These are phyloP conservation scores for Cyprichromis sp. DNA, from an alignment of 2,113 vertebrate species.

Conservation along the genomic window DNA sequence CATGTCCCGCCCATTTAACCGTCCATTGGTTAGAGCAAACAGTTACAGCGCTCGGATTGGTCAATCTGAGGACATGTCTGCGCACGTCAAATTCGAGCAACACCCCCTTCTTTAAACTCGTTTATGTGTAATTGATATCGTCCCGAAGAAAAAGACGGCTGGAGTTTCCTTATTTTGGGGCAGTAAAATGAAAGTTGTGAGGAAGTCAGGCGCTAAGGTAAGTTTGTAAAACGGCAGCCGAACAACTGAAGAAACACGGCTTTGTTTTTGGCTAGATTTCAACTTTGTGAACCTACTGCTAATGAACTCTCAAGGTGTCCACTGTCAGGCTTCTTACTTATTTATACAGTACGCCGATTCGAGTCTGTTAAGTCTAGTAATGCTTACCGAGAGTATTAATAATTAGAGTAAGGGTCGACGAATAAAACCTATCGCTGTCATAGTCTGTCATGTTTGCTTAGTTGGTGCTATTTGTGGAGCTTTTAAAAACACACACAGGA, in stretches of 20 bases:
- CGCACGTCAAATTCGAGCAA: not conserved
- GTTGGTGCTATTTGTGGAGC: not conserved
- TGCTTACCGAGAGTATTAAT: not conserved
- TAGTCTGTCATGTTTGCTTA: not conserved
- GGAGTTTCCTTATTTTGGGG: not conserved
- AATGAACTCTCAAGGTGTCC: constrained; percentile 37
- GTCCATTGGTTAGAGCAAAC: constrained; percentile 19
- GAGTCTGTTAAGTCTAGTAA: not conserved
- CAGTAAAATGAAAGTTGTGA: not conserved
- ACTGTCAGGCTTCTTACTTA: constrained; percentile 53
- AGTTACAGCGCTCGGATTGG: constrained; percentile 23
- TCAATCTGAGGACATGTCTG: not conserved
- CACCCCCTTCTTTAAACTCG: constrained; percentile 48
- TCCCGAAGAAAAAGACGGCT: not conserved
- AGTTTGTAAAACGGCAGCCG: constrained; percentile 5
- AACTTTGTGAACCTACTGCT: constrained; percentile 9
- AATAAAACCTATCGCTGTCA: not conserved
- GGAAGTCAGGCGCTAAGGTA: constrained; percentile 31
- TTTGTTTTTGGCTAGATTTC: not conserved
- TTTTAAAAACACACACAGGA: not conserved
- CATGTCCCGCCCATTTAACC: constrained; percentile 4
- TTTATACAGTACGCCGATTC: constrained; percentile 13
- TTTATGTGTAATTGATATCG: constrained; percentile 54
- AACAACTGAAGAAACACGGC: not conserved
- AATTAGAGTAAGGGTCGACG: not conserved